These are phyloP conservation scores for Pollenia labialis DNA, from an alignment of 2,888 invertebrate genomes.

Conservation along the genomic window DNA sequence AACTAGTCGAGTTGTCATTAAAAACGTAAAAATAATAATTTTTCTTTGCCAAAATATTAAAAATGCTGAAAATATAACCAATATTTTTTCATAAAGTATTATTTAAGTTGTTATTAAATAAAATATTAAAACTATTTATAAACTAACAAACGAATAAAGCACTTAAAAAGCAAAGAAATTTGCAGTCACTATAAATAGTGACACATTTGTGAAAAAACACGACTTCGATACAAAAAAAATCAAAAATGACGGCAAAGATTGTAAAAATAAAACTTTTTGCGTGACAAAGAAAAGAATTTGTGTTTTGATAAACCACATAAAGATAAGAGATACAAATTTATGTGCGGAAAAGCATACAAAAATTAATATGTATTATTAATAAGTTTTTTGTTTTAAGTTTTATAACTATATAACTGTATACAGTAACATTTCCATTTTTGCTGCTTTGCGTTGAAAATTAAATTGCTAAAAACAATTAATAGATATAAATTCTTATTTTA, in stretches of 20 bases:
- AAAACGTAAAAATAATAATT: conserved; percentile 31
- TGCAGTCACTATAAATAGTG: not conserved
- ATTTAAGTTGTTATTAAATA: not conserved
- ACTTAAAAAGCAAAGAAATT: not conserved
- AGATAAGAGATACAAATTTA: conserved; percentile 19
- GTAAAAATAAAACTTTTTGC: conserved; percentile 24
- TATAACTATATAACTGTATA: not conserved
- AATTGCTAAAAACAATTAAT: conserved; percentile 10
- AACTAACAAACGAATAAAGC: not conserved
- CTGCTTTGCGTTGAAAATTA: conserved; percentile 39
- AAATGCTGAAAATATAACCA: not conserved
- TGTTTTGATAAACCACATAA: conserved; percentile 4
- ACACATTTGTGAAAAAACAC: conserved; percentile 34
- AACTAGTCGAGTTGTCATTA: conserved; percentile 66
- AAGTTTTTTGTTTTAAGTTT: not conserved
- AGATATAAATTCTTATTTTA: not conserved
- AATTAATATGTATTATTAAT: conserved; percentile 16
- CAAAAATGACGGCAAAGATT: conserved; percentile 25
- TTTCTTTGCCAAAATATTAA: conserved; percentile 16
- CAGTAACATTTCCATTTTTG: not conserved
- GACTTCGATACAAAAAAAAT: not conserved
- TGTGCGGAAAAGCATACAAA: not conserved
- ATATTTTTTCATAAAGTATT: conserved; percentile 2
- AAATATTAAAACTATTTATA: not conserved
- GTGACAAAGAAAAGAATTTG: not conserved